These are phyloP conservation scores for Colletes latitarsis DNA, from an alignment of 1,140 invertebrate genomes.

Conservation along the genomic window DNA sequence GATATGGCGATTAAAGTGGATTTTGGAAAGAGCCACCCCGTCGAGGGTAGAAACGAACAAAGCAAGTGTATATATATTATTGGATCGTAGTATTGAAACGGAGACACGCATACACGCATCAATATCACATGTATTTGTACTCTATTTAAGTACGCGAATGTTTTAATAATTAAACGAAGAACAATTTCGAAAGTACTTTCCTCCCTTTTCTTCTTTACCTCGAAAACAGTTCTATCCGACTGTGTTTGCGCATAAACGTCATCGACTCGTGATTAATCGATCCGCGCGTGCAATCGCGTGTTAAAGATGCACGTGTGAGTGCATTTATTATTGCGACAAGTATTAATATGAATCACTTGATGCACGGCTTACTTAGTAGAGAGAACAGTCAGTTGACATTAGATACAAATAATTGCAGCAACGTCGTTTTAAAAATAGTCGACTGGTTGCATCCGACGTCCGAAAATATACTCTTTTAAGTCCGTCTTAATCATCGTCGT, in stretches of 20 bases:
- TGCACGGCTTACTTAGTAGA: neutral
- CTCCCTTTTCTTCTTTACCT: neutral
- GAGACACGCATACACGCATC: conserved; percentile 69
- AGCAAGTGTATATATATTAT: conserved; percentile 77
- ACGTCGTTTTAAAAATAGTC: conserved; percentile 28
- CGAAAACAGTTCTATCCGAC: no score
- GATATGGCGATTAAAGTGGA: neutral
- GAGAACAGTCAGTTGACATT: conserved; percentile 29
- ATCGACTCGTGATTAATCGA: conserved; percentile 50
- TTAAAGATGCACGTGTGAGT: conserved; percentile 22
- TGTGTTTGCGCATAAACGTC: neutral
- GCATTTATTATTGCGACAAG: conserved; percentile 52
- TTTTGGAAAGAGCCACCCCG: conserved; percentile 7
- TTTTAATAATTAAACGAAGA: conserved; percentile 80
- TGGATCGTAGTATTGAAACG: conserved; percentile 59
- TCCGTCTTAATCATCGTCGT: neutral
- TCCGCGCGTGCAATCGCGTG: conserved; percentile 7
- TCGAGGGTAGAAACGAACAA: conserved; percentile 56
- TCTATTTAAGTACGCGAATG: conserved; percentile 79
- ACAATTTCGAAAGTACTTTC: conserved; percentile 53
- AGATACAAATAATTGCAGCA: conserved; percentile 45
- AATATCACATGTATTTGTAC: conserved; percentile 79
- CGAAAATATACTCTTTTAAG: neutral
- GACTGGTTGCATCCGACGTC: conserved; percentile 6
- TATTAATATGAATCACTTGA: conserved; percentile 60